These are phyloP conservation scores for Chelonus insularis DNA, from an alignment of 1,140 invertebrate species.

Conservation along the genomic window DNA sequence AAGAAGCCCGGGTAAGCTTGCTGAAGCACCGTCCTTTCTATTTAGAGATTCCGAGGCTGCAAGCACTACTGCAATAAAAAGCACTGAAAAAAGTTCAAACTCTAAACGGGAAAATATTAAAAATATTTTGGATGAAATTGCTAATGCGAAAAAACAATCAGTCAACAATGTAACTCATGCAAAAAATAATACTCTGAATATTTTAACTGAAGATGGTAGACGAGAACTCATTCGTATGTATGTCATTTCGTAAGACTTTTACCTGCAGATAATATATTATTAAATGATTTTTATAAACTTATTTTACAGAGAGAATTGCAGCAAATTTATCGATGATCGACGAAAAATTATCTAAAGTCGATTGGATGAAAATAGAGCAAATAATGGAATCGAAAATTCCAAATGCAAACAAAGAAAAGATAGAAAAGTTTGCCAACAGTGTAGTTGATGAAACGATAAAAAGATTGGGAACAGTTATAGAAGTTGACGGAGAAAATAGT, in stretches of 20 bases:
- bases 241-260: not conserved
- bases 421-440: constrained; percentile 24
- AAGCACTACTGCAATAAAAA: not conserved
- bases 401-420: constrained; percentile 5
- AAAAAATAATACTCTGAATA: not conserved
- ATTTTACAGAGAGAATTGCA: not conserved
- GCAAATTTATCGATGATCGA: constrained; percentile 11
- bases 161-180: constrained; percentile 1
- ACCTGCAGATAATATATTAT: too few species aligned
- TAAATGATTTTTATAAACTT: too few species aligned
- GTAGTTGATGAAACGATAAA: constrained; percentile 28
- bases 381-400: constrained; percentile 16
- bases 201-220: not conserved
- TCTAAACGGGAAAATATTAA: not conserved
- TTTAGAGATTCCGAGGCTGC: not conserved
- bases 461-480: constrained; percentile 17
- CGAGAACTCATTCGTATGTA: not conserved
- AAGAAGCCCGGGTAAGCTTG: not conserved
- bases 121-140: constrained; percentile 3
- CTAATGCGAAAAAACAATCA: not conserved
- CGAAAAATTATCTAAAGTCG: constrained; percentile 13
- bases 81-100: not conserved
- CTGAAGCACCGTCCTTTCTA: constrained; percentile 25
- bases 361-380: constrained; percentile 26
- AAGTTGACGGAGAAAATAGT: not conserved